phyloP scores from a whole-genome alignment of 2,113 vertebrate genomes.

The Danionella cerebrum region DNA sequence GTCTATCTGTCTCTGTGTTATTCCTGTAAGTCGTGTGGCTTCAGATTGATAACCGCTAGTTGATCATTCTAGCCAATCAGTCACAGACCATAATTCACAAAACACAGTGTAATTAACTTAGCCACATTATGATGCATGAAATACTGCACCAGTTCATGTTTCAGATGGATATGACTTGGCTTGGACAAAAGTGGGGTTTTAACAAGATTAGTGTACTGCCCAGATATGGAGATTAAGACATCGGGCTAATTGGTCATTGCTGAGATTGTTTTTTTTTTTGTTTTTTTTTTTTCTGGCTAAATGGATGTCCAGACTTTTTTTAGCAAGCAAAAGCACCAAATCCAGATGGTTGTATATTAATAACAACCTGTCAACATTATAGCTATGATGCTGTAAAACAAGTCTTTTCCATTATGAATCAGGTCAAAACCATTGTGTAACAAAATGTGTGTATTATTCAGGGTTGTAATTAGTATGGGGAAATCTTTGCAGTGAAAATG shows the following conservation, averaged over 20 bases:
- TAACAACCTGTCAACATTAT: not conserved
- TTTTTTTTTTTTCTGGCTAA: not conserved
- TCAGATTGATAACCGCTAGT: slow-evolving; percentile 65
- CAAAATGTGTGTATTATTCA: too few relatives aligned
- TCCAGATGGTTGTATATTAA: slow-evolving; percentile 27
- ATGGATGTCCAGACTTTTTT: not conserved
- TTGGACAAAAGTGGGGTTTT: slow-evolving; percentile 31
- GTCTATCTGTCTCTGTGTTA: slow-evolving; percentile 12
- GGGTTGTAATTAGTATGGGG: too few relatives aligned
- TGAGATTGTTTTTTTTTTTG: slow-evolving; percentile 12
- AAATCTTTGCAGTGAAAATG: not conserved
- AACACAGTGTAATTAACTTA: slow-evolving; percentile 68
- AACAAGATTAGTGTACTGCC: slow-evolving; percentile 35
- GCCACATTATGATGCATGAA: slow-evolving; percentile 48
- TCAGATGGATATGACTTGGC: slow-evolving; percentile 35
- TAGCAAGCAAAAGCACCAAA: slow-evolving; percentile 10
- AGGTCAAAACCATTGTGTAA: not conserved
- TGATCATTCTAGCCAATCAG: slow-evolving; percentile 65
- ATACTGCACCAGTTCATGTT: slow-evolving; percentile 10
- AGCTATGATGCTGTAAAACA: slow-evolving; percentile 4
- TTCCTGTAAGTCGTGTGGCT: slow-evolving; percentile 50
- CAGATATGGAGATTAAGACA: slow-evolving; percentile 31
- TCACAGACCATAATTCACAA: slow-evolving; percentile 60
- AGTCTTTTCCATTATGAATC: slow-evolving; percentile 9
- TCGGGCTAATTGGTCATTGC: slow-evolving; percentile 27